These are phyloP conservation scores for Pristionchus japonicus DNA, from an alignment of 2,888 invertebrate genomes.

Conservation along the genomic window DNA sequence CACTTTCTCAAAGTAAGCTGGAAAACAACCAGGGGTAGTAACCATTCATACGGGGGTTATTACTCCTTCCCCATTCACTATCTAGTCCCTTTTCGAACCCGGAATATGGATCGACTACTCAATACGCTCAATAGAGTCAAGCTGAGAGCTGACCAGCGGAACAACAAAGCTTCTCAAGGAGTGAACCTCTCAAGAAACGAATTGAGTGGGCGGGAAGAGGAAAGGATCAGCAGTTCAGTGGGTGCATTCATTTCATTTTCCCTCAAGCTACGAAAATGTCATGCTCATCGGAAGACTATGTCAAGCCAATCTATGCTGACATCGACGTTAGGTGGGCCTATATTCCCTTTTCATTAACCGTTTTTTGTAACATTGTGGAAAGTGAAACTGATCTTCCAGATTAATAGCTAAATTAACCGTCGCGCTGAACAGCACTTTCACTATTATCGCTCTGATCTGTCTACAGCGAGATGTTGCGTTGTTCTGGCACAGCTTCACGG, in stretches of 20 bases:
- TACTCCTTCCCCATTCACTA: background rate
- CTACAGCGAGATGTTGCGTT: background rate
- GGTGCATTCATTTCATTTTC: background rate
- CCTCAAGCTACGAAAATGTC: background rate
- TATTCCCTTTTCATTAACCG: too few relatives aligned
- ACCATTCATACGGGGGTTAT: background rate
- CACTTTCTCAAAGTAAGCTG: background rate
- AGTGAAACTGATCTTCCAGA: background rate
- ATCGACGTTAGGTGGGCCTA: background rate
- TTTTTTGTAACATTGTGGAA: too few relatives aligned
- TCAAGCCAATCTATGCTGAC: background rate
- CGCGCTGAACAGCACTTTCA: background rate
- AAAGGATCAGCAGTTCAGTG: background rate
- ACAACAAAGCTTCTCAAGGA: background rate
- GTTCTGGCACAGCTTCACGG: conserved; percentile 5
- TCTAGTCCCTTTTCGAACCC: background rate
- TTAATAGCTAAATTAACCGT: background rate
- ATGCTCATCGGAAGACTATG: too few relatives aligned
- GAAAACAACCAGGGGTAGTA: background rate
- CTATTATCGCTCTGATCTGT: background rate
- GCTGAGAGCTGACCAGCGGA: background rate
- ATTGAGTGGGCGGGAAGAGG: background rate
- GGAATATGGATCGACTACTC: background rate
- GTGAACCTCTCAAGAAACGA: too few relatives aligned
- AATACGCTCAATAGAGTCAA: background rate